A percentile compares a stretch with the other conserved stretches of the same genome.
Evolutionary conservation across 2,888 invertebrate species (phyloP).

Genomic region (Ectemnius lituratus): DNA sequence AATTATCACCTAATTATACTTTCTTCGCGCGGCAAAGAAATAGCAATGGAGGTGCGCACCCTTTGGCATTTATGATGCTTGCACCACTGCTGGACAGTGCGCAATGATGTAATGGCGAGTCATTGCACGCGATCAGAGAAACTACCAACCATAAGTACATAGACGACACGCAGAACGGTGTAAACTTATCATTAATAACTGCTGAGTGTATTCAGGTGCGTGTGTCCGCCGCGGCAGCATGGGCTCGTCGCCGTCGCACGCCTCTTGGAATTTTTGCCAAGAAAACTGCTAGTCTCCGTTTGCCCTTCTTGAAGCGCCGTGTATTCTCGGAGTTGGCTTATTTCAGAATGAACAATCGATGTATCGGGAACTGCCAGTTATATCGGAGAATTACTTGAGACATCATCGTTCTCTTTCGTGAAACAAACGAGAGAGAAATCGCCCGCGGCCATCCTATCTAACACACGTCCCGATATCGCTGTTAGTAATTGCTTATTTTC

Average conservation of each 20-base stretch:
- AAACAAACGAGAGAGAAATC: background rate
- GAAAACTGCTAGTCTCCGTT: background rate
- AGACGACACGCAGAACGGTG: slow-evolving; percentile 44
- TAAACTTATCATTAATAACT: slow-evolving; percentile 60
- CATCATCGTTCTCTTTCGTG: slow-evolving; percentile 9
- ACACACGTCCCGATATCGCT: background rate
- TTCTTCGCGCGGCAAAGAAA: background rate
- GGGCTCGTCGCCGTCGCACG: background rate
- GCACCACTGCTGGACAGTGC: background rate
- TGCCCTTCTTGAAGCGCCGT: slow-evolving; percentile 18
- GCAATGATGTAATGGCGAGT: slow-evolving; percentile 48
- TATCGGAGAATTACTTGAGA: slow-evolving; percentile 26
- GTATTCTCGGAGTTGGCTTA: slow-evolving; percentile 33
- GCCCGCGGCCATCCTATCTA: background rate
- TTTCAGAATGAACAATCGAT: slow-evolving; percentile 22
- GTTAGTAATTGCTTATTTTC: slow-evolving; percentile 25
- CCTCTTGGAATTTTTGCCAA: slow-evolving; percentile 18
- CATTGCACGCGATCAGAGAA: slow-evolving; percentile 39
- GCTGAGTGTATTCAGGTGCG: slow-evolving; percentile 35
- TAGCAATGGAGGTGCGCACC: background rate
- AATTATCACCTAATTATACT: slow-evolving; percentile 30
- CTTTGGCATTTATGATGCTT: slow-evolving; percentile 26
- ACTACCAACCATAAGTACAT: slow-evolving; percentile 29
- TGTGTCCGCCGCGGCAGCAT: slow-evolving; percentile 17
- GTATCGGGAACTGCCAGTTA: slow-evolving; percentile 6